A percentile compares a stretch with the other conserved stretches of the same genome.
phyloP scores from a whole-genome alignment of 2,113 vertebrate genomes.

The Oncorhynchus mykiss region DNA sequence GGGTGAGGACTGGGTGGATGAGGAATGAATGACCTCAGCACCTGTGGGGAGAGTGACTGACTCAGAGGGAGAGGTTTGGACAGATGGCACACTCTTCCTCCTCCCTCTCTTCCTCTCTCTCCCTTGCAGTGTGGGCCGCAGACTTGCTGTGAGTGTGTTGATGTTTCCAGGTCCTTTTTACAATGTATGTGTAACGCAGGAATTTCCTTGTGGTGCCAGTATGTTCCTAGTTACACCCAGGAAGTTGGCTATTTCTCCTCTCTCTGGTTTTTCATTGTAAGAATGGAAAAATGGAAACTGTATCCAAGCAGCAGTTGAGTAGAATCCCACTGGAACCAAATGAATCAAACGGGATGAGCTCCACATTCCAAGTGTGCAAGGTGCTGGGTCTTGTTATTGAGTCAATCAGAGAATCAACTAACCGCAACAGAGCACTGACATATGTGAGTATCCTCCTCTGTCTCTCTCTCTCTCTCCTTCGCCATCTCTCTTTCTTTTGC shows the following conservation, averaged over 20 bases:
- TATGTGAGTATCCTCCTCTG: neutral
- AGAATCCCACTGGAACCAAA: too few relatives aligned
- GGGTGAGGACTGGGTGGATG: neutral
- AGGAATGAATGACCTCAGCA: conserved; percentile 11
- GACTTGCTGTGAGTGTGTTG: neutral
- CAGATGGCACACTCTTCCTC: neutral
- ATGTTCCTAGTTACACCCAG: too few relatives aligned
- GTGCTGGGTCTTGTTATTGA: neutral
- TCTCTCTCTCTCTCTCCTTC: neutral
- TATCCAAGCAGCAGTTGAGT: too few relatives aligned
- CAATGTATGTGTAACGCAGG: conserved; percentile 1
- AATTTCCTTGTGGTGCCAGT: neutral
- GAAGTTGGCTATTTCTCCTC: too few relatives aligned
- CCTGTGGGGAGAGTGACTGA: neutral
- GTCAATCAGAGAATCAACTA: conserved; percentile 2
- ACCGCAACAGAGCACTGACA: conserved; percentile 6
- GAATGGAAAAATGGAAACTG: too few relatives aligned
- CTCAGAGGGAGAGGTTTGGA: too few relatives aligned
- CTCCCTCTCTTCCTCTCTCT: neutral
- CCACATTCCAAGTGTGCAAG: neutral
- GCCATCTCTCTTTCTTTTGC: conserved; percentile 1
- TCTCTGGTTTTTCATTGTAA: too few relatives aligned
- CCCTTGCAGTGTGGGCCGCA: neutral
- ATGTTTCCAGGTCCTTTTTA: conserved; percentile 1
- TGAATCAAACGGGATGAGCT: neutral